A percentile compares a stretch with the other conserved stretches of the same genome.
These are phyloP conservation scores for Arrhopalites spinosus DNA, from an alignment of 2,888 invertebrate genomes.

Conservation along the genomic window DNA sequence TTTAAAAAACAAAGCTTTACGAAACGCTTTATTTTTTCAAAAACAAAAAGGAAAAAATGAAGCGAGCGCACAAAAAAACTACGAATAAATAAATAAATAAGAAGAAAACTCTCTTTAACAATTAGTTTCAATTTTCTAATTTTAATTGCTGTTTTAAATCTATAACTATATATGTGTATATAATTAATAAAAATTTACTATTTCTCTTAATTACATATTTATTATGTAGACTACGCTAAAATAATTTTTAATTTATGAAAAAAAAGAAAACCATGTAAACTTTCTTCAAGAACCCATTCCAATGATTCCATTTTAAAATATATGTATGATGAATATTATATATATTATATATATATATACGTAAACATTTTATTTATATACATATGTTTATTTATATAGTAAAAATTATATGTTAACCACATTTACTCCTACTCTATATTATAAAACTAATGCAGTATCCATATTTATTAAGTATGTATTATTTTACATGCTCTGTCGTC, in stretches of 20 bases:
- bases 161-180: not conserved
- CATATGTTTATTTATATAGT: not conserved
- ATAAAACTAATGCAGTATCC: not conserved
- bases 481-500: not conserved
- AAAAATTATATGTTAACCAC: not conserved
- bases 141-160: not conserved
- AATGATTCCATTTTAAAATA: slow-evolving; percentile 7
- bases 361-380: not conserved
- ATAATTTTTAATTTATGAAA: not conserved
- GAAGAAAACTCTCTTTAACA: not conserved
- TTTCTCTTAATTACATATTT: no score
- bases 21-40: not conserved
- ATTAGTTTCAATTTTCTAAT: not conserved
- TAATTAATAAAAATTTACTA: no score
- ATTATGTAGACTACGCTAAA: no score
- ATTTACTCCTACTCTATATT: not conserved
- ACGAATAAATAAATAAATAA: not conserved
- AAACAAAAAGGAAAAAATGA: no score
- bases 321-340: not conserved
- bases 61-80: not conserved
- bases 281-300: slow-evolving; percentile 2
- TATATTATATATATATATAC: not conserved
- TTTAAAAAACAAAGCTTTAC: not conserved
- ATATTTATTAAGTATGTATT: not conserved
- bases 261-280: not conserved